phyloP scores from a whole-genome alignment of 1,140 invertebrate species.

The Drosophila pruinosa region DNA sequence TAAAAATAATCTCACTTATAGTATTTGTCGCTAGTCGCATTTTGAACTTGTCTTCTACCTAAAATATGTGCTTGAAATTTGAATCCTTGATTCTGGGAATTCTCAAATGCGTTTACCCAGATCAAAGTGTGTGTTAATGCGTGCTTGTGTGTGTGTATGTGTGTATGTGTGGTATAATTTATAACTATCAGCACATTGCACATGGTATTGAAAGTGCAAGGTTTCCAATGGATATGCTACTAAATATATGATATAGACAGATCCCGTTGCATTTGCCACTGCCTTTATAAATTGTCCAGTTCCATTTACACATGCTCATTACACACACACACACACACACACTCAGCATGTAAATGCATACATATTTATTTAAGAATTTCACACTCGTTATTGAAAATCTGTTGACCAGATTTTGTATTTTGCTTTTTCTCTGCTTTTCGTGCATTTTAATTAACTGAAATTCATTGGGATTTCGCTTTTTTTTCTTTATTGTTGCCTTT shows the following conservation, averaged over 20 bases:
- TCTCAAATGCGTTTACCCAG: constrained; percentile 50
- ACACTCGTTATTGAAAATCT: constrained; percentile 72
- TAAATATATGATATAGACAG: constrained; percentile 59
- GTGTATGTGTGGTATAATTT: constrained; percentile 54
- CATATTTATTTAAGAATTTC: constrained; percentile 78
- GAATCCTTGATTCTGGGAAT: constrained; percentile 79
- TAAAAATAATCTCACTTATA: constrained; percentile 81
- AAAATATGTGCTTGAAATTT: constrained; percentile 69
- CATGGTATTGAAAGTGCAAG: constrained; percentile 42
- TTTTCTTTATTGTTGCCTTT: constrained; percentile 9
- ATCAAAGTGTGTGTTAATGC: constrained; percentile 32
- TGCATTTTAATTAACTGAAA: constrained; percentile 46
- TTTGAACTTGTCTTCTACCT: constrained; percentile 32
- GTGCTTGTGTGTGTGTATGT: constrained; percentile 14
- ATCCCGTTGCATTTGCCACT: constrained; percentile 59
- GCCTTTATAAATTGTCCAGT: constrained; percentile 53
- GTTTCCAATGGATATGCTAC: constrained; percentile 48
- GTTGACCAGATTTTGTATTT: constrained; percentile 65
- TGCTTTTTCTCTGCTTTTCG: constrained; percentile 20
- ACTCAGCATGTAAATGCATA: constrained; percentile 40
- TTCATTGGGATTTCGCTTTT: constrained; percentile 14
- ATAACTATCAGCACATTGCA: constrained; percentile 66
- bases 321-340: constrained; percentile 5
- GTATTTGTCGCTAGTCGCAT: constrained; percentile 67
- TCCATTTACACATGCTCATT: constrained; percentile 45